Conservation (phyloP, 2,888 invertebrate genomes). For the Bruchidius siliquastri region DNA sequence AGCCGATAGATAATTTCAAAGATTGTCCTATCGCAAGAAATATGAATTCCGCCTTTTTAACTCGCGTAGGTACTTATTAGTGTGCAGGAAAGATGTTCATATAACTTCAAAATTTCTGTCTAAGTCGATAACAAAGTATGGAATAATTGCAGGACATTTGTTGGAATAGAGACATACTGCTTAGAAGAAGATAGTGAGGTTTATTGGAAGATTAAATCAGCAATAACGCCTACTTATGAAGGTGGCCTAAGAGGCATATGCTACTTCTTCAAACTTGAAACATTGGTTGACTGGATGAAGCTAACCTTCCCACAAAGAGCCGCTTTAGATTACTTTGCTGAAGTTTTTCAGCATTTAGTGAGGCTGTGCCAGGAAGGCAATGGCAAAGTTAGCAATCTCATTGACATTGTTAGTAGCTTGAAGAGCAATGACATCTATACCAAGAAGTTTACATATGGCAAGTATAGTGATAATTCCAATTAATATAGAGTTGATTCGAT, state of each 20-base stretch:
- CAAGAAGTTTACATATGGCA: neutral
- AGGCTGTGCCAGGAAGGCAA: neutral
- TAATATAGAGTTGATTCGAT: too few species aligned
- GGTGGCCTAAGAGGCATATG: neutral
- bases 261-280: neutral
- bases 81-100: too few species aligned
- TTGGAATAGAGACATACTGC: neutral
- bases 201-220: neutral
- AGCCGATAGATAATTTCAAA: too few species aligned
- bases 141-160: neutral
- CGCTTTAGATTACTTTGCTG: neutral
- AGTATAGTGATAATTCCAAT: neutral
- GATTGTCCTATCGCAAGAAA: too few species aligned
- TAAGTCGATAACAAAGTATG: too few species aligned
- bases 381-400: neutral
- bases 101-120: too few species aligned
- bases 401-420: neutral
- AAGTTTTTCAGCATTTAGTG: neutral
- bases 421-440: neutral
- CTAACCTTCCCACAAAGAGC: neutral
- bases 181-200: neutral
- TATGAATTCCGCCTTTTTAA: too few species aligned
- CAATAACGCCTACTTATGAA: neutral
- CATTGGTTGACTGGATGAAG: neutral
- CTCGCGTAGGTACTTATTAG: too few species aligned